Base-by-base conservation (phyloP, 2,888 invertebrate genomes). In the Shargacucullia verbasci region DNA sequence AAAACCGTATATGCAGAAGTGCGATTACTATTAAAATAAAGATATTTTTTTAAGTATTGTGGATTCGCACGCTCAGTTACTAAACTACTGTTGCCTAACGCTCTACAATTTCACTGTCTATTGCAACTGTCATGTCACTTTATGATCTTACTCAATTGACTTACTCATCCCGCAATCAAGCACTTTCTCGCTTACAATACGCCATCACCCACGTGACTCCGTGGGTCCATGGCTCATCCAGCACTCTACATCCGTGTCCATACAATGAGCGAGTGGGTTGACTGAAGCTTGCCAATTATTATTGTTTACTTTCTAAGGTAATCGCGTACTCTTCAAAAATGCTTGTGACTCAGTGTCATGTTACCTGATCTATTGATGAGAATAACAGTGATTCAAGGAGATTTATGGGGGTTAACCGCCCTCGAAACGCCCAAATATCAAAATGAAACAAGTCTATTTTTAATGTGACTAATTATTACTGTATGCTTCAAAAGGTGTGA, bases 261-360 rank as follows among this genome's bases (percentile, higher is more conserved):
- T 76, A 86, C 81, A 86, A 84, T 83, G 77, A 67, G 69, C 82
- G 84, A 83, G 88, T 89, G 88, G 89, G 90, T 73, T 75, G 89
- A 82, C 84, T 76, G 77, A 79, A 79, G 81, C 79, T 85, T 82
- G 89, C 87, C 88, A 86, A 91, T 65, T 83, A 84, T 84, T 83
- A 85, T 85, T 87, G 85, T 87, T 87, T 85, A 87, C 91, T 92
- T 92, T 92, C 90, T 90, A 90, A 72, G 73, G 75, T 87, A 87
- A 90, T 88, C 86, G 83, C 80, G 82, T 77, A 81, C 75, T 45
- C 59, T 58, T 70, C 73, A 72, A 77, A 77, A 80, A 76, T 68
- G 72, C 75, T 73, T 61, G 71, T 85, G 82, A 85, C 78, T 86
- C 84, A 84, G 39, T 41, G 11, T 59, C 37, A 33, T 20, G 38